phyloP scores from a whole-genome alignment of 2,888 invertebrate genomes.

The Callyntrura sp. region DNA sequence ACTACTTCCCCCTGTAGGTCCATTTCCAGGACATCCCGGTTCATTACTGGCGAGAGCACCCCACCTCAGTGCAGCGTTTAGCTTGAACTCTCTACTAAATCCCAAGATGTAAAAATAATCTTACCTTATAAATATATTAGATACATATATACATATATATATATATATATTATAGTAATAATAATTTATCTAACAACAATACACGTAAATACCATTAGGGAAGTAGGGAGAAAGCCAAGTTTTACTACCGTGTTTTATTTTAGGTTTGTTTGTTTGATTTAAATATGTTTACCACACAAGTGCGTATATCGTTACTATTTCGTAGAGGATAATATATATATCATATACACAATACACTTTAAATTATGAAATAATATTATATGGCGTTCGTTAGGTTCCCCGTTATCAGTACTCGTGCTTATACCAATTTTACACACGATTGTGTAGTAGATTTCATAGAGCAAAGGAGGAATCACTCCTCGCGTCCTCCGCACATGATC shows the following conservation, averaged over 20 bases:
- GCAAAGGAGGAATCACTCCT: conserved; percentile 3
- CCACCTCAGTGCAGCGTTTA: conserved; percentile 84
- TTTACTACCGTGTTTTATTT: conserved; percentile 21
- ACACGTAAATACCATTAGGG: conserved; percentile 4
- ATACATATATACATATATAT: too few species aligned
- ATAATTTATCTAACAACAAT: conserved; percentile 38
- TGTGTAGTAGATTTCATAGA: background rate
- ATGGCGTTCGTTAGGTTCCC: conserved; percentile 21
- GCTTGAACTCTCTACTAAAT: conserved; percentile 84
- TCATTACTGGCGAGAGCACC: conserved; percentile 83
- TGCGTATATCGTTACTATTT: conserved; percentile 27
- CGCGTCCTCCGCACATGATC: background rate
- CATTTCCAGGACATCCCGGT: conserved; percentile 82
- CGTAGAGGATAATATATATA: conserved; percentile 28
- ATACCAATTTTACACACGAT: conserved; percentile 7
- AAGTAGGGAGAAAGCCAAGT: background rate
- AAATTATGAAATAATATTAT: conserved; percentile 36
- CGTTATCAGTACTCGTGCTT: conserved; percentile 39
- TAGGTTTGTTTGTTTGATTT: conserved; percentile 24
- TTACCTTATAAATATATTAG: conserved; percentile 1
- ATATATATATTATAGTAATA: conserved; percentile 43
- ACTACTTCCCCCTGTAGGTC: conserved; percentile 85
- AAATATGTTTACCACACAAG: conserved; percentile 33
- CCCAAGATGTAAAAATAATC: conserved; percentile 82
- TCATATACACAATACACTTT: background rate